These are phyloP conservation scores for Andrena chrysosceles DNA, from an alignment of 2,888 invertebrate species.

Conservation along the genomic window DNA sequence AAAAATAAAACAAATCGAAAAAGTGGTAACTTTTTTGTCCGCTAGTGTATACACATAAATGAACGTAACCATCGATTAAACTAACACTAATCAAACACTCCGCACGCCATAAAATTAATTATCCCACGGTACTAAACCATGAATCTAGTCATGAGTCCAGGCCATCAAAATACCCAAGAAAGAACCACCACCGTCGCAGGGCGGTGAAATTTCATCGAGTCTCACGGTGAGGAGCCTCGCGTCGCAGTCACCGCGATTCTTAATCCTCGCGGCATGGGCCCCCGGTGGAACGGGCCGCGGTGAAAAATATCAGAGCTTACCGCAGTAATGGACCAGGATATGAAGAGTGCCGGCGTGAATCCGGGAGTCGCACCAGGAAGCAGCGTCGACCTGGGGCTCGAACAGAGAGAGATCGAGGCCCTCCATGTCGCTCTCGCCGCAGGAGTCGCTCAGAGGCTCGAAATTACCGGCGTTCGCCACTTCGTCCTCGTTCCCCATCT, in stretches of 20 bases:
- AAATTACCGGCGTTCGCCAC: conserved; percentile 83
- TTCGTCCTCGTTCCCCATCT: conserved; percentile 70
- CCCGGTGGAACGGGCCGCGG: not conserved
- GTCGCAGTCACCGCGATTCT: conserved; percentile 18
- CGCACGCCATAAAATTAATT: conserved; percentile 15
- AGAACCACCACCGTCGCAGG: not conserved
- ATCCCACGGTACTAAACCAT: no score
- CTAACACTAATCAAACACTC: conserved; percentile 13
- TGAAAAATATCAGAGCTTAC: conserved; percentile 76
- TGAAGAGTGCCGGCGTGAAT: conserved; percentile 83
- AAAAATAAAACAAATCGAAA: no score
- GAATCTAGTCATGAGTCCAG: no score
- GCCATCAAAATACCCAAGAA: no score
- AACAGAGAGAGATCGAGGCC: conserved; percentile 89
- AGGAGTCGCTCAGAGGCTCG: conserved; percentile 88
- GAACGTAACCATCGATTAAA: no score
- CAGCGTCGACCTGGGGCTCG: conserved; percentile 86
- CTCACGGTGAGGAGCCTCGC: conserved; percentile 14
- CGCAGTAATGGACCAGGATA: conserved; percentile 81
- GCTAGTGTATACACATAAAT: no score
- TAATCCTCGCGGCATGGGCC: not conserved
- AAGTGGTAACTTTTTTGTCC: no score
- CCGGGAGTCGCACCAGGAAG: conserved; percentile 82
- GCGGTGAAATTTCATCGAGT: not conserved
- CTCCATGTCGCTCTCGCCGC: conserved; percentile 88